phyloP scores from a whole-genome alignment of 2,113 vertebrate species.

The Hirundichthys speculiger region DNA sequence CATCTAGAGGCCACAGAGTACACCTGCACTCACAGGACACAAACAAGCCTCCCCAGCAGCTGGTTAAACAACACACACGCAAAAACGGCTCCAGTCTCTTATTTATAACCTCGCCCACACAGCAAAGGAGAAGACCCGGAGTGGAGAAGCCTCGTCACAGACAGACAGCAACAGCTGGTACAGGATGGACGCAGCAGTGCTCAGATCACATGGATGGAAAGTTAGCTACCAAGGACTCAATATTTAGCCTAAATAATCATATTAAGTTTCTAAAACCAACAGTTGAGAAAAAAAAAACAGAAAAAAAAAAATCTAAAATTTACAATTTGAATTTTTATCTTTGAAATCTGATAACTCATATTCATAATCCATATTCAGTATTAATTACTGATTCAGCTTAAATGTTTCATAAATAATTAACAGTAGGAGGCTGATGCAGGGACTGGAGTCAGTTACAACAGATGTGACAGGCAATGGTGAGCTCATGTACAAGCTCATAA shows the following conservation, averaged over 20 bases:
- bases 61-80: conserved; percentile 70
- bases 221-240: too few species aligned
- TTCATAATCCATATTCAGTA: too few species aligned
- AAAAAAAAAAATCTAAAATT: too few species aligned
- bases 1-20: conserved; percentile 51
- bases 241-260: too few species aligned
- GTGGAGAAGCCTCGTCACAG: conserved; percentile 53
- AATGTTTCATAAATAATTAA: too few species aligned
- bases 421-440: too few species aligned
- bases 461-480: neutral
- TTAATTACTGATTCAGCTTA: too few species aligned
- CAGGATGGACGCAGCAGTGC: conserved; percentile 11
- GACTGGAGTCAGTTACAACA: neutral
- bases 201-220: conserved; percentile 45
- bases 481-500: neutral
- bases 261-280: too few species aligned
- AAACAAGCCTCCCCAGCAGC: conserved; percentile 66
- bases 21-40: conserved; percentile 64
- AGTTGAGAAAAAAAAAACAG: too few species aligned
- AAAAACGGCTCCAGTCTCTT: conserved; percentile 60
- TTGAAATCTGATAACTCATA: too few species aligned
- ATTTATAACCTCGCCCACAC: conserved; percentile 74
- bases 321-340: too few species aligned
- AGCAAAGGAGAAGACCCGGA: conserved; percentile 49
- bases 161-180: conserved; percentile 72